Conservation (phyloP, 2,113 vertebrate genomes). For the Podocnemis expansa region DNA sequence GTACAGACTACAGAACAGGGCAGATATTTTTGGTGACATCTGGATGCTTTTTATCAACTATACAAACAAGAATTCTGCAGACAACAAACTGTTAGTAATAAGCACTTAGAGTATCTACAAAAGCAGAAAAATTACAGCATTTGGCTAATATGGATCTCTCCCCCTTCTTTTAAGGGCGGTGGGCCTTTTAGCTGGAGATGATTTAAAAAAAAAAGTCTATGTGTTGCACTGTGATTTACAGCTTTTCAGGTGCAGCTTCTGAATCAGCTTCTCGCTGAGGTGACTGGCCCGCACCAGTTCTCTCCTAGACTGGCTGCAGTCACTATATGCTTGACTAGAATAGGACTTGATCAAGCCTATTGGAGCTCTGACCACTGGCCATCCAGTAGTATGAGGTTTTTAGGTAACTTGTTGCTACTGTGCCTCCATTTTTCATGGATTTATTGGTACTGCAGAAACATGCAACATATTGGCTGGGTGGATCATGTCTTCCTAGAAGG, state of each 20-base stretch:
- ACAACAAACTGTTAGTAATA: constrained; percentile 32
- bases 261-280: fast-evolving
- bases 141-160: not conserved
- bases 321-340: not conserved
- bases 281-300: not conserved
- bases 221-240: not conserved
- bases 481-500: not conserved
- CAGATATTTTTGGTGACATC: constrained; percentile 66
- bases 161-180: not conserved
- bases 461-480: not conserved
- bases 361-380: not conserved
- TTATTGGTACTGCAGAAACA: not conserved
- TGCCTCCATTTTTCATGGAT: not conserved
- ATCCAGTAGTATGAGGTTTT: not conserved
- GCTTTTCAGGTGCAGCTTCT: not conserved
- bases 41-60: constrained; percentile 62
- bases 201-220: no score
- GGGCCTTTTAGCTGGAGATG: not conserved
- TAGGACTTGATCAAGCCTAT: not conserved
- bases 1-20: constrained; percentile 29
- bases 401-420: not conserved
- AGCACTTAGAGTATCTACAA: not conserved
- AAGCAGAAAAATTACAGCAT: not conserved
- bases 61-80: constrained; percentile 41
- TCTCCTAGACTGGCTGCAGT: not conserved